Base-by-base conservation (phyloP, 2,113 vertebrate genomes). In the Morone chrysops region DNA sequence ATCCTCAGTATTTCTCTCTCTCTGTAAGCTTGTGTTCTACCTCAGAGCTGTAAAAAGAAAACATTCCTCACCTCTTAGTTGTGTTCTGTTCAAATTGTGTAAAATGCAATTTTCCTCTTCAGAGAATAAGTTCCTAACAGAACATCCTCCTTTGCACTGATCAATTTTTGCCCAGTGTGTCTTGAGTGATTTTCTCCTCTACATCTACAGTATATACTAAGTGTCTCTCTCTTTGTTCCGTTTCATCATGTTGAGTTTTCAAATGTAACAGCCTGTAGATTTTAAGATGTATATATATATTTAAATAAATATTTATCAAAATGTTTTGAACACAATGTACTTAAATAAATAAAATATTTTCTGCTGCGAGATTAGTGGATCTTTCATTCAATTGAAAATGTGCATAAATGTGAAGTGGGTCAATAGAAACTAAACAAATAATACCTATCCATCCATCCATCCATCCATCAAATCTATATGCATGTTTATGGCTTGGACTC, bases 341-440 rank as follows among this genome's bases (percentile, higher is more conserved):
- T 47, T 59, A 41, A 73, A 81, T 75, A 78, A 92, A 91, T 92
- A 89, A 90, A 90, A 13, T 79, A 89, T 91, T 91, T 93, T 89
- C 47, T 87, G 80, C 84, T 74, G 65, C 84, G 66, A 78, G 3
- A 31, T 66, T 84, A 50, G 47, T 61, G 73, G 16, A 31, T 13
- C 13, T 72, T 81, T 41, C 50, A 43, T 69, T 70, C 6, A 51
- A 38, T 36, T 63, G 5, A 16, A 41, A 67, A 25, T 5, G 7
- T 18, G 13, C 51, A 57, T 57, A 5, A 9, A 8, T 47, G 48
- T 25, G 25, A 45, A 45, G 5, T 25, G 22, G 6, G 20, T 40
- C 38, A 43, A 43, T 6, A 66, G 11, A 16, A 48, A 67, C 4
- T 1, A 22, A 66, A 65, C 8, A 43, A 8, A 20, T 20, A 41